Evolutionary conservation across 2,113 vertebrate genomes (phyloP), one percentile per base, ranked within the genome.

Genomic region (Delphinapterus leucas): DNA sequence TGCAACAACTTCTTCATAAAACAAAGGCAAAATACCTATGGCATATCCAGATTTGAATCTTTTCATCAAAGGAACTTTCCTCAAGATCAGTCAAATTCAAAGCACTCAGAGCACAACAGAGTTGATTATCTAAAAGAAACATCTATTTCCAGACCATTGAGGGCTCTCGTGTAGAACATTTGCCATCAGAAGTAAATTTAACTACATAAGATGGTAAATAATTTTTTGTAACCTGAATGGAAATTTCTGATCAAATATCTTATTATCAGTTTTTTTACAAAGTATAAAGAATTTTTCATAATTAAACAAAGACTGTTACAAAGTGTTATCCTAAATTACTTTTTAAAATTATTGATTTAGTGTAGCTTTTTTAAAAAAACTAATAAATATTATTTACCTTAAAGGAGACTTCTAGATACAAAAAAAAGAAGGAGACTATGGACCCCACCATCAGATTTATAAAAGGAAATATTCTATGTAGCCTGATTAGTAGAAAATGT

Each of bases 11-110:
- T 94, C 58, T 33, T 61, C 26, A 13, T 38, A 88, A 82, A 84
- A 77, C 44, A 95, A 94, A 84, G 31, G 36, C 6, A 67, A 85
- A 44, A 70, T 8, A 8, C 65, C 63, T 61, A 12, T 74, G 33
- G 44, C 36, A 88, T 74, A 80, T 65, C 36, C 71, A 88, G 86
- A 79, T 84, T 65, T 86, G 3, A 93, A 84, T 80, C 65, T 93
- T 86, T 76, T 81, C 63, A 58, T 47, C 58, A 91, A 90, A 96
- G 38, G 13, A 88, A 63, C 85, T 91, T 88, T 91, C 80, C 36
- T 67, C 49, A 74, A 90, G 58, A 58, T 82, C 53, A 17, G 53
- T 53, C 61, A 94, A 86, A 90, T 53, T 76, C n/a, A 38, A 82
- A 85, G 36, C n/a, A 49, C 21, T 90, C 55, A 88, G 41, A 89